Evolutionary conservation across 2,888 invertebrate genomes (phyloP).

Genomic region (Troides oblongomaculatus): DNA sequence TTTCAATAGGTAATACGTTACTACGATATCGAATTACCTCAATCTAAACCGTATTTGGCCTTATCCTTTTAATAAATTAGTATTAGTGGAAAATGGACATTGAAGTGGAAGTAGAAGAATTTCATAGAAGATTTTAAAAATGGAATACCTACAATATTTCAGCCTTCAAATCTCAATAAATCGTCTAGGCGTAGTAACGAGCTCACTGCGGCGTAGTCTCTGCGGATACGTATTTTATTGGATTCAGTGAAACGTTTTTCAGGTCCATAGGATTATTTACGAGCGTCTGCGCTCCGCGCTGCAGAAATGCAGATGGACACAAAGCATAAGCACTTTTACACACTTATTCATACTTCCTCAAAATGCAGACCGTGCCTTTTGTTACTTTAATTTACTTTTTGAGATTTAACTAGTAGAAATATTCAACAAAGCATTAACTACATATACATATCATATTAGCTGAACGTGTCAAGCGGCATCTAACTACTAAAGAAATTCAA

Average conservation of each 20-base stretch:
- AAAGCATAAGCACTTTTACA: conserved; percentile 40
- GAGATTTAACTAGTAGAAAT: too few relatives aligned
- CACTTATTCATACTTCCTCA: conserved; percentile 32
- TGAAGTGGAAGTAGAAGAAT: conserved; percentile 48
- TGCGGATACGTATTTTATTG: conserved; percentile 81
- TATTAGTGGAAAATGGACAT: conserved; percentile 31
- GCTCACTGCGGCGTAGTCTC: conserved; percentile 77
- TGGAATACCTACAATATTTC: conserved; percentile 77
- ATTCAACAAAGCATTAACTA: too few relatives aligned
- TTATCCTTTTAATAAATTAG: not conserved
- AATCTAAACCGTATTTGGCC: conserved; percentile 8
- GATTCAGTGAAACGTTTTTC: conserved; percentile 80
- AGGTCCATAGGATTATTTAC: conserved; percentile 79
- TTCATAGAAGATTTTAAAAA: conserved; percentile 74
- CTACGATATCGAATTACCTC: conserved; percentile 10
- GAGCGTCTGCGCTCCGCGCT: conserved; percentile 70
- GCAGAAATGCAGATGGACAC: conserved; percentile 77
- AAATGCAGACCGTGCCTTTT: conserved; percentile 26
- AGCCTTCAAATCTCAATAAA: conserved; percentile 80
- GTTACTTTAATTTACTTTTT: not conserved
- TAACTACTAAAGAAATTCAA: not conserved
- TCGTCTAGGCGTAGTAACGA: conserved; percentile 79
- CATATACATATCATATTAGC: too few relatives aligned
- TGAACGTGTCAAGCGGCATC: not conserved
- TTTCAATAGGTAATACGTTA: conserved; percentile 7